A percentile compares a stretch with the other conserved stretches of the same genome.
Evolutionary conservation across 2,113 vertebrate species (phyloP).

Genomic region (Hyla sarda): DNA sequence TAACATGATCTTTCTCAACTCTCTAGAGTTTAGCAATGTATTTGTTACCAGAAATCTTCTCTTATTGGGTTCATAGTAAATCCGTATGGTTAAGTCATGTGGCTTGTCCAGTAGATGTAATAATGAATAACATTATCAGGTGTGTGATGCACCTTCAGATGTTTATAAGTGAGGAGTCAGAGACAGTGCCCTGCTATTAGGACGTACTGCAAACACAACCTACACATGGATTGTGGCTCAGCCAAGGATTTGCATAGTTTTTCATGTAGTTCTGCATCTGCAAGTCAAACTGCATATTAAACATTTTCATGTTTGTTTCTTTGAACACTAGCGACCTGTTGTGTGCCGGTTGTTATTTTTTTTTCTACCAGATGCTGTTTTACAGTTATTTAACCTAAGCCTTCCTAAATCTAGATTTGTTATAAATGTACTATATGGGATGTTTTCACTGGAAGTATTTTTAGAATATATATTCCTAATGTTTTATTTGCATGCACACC

Average conservation of each 20-base stretch:
- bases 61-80: neutral
- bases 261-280: neutral
- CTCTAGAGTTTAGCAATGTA: neutral
- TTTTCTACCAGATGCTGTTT: neutral
- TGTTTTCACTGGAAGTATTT: no score
- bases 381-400: neutral
- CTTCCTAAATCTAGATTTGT: no score
- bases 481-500: no score
- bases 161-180: neutral
- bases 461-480: no score
- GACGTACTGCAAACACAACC: neutral
- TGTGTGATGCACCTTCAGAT: neutral
- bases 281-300: neutral
- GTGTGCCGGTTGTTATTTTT: neutral
- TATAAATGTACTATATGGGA: no score
- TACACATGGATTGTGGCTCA: neutral
- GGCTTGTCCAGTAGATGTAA: neutral
- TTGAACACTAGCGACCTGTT: neutral
- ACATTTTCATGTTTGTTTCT: neutral
- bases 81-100: no score
- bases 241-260: constrained; percentile 29
- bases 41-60: neutral
- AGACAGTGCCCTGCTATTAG: neutral
- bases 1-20: no score
- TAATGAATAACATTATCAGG: neutral